These are phyloP conservation scores for Helarctos malayanus DNA, from an alignment of 2,797 vertebrate species.

Conservation along the genomic window DNA sequence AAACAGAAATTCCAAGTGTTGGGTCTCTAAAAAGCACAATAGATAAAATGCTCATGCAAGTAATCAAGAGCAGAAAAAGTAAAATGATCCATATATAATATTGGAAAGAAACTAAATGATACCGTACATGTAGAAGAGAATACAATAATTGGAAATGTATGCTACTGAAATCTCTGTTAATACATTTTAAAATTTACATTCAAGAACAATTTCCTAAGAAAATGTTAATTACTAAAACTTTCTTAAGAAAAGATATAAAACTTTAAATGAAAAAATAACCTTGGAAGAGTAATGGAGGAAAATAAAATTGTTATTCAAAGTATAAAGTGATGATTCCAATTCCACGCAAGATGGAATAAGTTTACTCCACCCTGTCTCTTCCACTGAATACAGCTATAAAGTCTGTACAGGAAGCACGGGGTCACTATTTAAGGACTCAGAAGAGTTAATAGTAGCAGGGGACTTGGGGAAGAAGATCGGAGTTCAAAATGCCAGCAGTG, in stretches of 20 bases:
- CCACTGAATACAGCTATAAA: neutral
- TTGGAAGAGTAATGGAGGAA: neutral
- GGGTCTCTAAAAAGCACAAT: neutral
- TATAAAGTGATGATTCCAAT: neutral
- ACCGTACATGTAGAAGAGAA: neutral
- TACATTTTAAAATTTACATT: neutral
- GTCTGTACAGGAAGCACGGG: neutral
- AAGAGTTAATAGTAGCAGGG: neutral
- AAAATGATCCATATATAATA: neutral
- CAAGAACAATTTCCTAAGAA: constrained; percentile 34
- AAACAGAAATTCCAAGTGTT: neutral
- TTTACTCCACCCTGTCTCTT: neutral
- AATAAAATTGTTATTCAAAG: neutral
- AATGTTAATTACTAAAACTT: constrained; percentile 34
- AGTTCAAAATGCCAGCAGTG: neutral
- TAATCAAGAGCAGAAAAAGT: neutral
- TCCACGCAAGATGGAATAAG: neutral
- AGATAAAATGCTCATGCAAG: neutral
- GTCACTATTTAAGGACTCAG: neutral
- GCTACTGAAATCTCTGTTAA: constrained; percentile 1
- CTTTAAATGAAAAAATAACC: neutral
- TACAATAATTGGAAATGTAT: neutral
- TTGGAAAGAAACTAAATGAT: constrained; percentile 14
- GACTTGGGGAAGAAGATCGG: neutral
- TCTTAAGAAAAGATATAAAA: neutral